A percentile compares a stretch with the other conserved stretches of the same genome.
Evolutionary conservation across 2,888 invertebrate species (phyloP).

Genomic region (Isoperla grammatica): DNA sequence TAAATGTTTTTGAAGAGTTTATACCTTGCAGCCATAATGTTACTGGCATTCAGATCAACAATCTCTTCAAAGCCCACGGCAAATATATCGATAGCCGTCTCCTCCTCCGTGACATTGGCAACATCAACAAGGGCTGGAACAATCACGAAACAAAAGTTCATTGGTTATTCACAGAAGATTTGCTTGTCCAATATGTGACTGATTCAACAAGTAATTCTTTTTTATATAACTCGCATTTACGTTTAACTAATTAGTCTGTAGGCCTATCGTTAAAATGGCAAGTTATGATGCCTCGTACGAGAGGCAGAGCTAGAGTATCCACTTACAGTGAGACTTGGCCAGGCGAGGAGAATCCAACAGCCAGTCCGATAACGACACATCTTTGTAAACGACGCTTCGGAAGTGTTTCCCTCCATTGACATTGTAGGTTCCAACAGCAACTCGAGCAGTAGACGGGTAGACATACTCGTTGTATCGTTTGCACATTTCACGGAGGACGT

Average conservation of each 20-base stretch:
- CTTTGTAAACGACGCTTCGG: constrained; percentile 90
- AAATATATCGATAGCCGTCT: constrained; percentile 82
- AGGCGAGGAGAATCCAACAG: constrained; percentile 73
- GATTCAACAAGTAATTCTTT: too few relatives aligned
- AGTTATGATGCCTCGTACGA: too few relatives aligned
- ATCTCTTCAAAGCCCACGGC: constrained; percentile 99
- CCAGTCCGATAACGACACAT: constrained; percentile 82
- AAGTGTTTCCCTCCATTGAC: constrained; percentile 99
- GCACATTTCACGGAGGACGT: constrained; percentile 79
- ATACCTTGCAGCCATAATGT: constrained; percentile 89
- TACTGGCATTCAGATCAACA: constrained; percentile 96
- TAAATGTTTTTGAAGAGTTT: too few relatives aligned
- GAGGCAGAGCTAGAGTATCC: too few relatives aligned
- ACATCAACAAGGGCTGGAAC: constrained; percentile 43
- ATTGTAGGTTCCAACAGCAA: constrained; percentile 96
- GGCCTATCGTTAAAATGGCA: too few relatives aligned
- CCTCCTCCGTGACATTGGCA: constrained; percentile 40
- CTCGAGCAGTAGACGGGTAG: constrained; percentile 61
- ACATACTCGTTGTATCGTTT: constrained; percentile 75
- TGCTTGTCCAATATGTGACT: too few relatives aligned
- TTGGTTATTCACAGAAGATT: too few relatives aligned
- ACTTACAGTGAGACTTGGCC: constrained; percentile 45
- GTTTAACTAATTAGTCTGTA: too few relatives aligned
- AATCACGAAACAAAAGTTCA: constrained; percentile 14
- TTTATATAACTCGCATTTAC: too few relatives aligned